phyloP scores from a whole-genome alignment of 2,113 vertebrate genomes.

The Sphyrna mokarran region DNA sequence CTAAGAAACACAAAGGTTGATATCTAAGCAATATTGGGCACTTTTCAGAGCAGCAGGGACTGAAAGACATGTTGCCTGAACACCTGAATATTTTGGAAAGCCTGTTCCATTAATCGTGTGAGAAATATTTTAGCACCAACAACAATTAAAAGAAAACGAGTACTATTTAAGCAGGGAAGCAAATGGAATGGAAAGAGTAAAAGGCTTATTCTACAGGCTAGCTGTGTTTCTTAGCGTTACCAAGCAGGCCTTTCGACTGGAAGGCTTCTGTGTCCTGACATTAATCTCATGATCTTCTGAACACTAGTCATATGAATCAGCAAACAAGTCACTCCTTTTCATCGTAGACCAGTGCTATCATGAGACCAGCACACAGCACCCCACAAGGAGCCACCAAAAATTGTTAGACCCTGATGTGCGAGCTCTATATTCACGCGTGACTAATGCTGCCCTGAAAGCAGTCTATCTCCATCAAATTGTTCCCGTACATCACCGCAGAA shows the following conservation, averaged over 20 bases:
- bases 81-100: not conserved
- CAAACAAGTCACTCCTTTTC: conserved; percentile 30
- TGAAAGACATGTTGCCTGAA: not conserved
- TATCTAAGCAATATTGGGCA: not conserved
- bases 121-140: not conserved
- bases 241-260: not conserved
- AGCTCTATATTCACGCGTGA: not conserved
- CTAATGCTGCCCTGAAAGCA: not conserved
- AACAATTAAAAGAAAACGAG: not conserved
- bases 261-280: not conserved
- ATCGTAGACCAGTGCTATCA: not conserved
- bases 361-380: conserved; percentile 28
- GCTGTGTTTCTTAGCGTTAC: not conserved
- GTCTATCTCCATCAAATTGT: not conserved
- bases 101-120: not conserved
- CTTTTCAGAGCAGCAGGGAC: not conserved
- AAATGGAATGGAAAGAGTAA: not conserved
- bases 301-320: conserved; percentile 14
- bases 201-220: not conserved
- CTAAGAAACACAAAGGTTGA: not conserved
- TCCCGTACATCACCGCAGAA: not conserved
- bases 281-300: conserved; percentile 13
- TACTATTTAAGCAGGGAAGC: not conserved
- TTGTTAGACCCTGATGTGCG: not conserved
- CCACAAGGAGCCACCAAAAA: not conserved